Percentiles rank a stretch among this genome's conserved stretches.
These are phyloP conservation scores for Eleutherodactylus coqui DNA, from an alignment of 2,797 vertebrate species.

Conservation along the genomic window DNA sequence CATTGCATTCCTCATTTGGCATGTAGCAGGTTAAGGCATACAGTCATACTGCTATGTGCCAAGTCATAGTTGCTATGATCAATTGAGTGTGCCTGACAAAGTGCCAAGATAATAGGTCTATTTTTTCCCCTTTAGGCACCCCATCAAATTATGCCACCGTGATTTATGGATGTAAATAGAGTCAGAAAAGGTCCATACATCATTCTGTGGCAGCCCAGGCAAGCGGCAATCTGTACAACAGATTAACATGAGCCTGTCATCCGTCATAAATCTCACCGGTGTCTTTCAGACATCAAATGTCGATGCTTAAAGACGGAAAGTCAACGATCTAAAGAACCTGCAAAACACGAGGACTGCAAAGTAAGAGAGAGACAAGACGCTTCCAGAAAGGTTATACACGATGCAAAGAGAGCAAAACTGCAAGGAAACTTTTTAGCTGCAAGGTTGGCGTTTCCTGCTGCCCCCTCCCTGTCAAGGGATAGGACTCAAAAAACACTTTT, in stretches of 20 bases:
- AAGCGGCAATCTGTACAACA: conserved; percentile 31
- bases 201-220: background rate
- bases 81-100: conserved; percentile 21
- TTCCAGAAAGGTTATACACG: background rate
- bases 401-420: background rate
- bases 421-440: too few relatives aligned
- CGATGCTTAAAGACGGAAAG: background rate
- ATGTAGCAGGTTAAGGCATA: background rate
- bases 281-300: background rate
- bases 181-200: conserved; percentile 10
- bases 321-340: background rate
- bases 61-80: conserved; percentile 9
- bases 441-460: too few relatives aligned
- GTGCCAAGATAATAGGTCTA: conserved; percentile 35
- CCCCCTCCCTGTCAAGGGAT: too few relatives aligned
- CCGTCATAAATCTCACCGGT: background rate
- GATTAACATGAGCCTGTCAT: conserved; percentile 6
- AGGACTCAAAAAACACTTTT: too few relatives aligned
- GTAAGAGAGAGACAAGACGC: background rate
- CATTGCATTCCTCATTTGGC: background rate
- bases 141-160: background rate
- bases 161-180: conserved; percentile 20
- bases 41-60: background rate
- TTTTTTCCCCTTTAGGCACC: conserved; percentile 37
- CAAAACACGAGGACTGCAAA: background rate